A percentile compares a stretch with the other conserved stretches of the same genome.
Conservation (phyloP, 2,888 invertebrate species). For the Dorcus hopei region DNA sequence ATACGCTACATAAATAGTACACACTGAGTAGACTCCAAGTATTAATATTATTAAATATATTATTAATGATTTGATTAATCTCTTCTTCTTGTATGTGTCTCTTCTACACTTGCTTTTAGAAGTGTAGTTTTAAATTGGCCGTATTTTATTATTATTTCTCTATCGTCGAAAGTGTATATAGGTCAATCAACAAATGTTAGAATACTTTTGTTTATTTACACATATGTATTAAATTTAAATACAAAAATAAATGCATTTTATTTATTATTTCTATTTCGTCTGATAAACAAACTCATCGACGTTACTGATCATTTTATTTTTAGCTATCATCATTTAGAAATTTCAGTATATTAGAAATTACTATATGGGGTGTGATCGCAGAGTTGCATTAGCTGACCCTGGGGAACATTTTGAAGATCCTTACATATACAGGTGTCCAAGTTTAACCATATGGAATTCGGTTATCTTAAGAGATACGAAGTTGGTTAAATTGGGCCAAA, state of each 20-base stretch:
- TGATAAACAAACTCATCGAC: no score
- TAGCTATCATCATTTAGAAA: no score
- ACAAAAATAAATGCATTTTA: constrained; percentile 34
- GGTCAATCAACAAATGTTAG: constrained; percentile 45
- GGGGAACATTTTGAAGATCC: no score
- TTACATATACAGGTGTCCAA: no score
- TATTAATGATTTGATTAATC: constrained; percentile 40
- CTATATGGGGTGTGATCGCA: no score
- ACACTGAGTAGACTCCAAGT: constrained; percentile 38
- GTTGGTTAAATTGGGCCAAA: no score
- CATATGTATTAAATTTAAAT: constrained; percentile 43
- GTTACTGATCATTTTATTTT: no score
- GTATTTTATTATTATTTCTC: constrained; percentile 38
- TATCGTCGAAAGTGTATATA: constrained; percentile 43
- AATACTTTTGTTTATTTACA: constrained; percentile 48
- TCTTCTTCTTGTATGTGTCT: constrained; percentile 34
- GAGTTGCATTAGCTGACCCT: no score
- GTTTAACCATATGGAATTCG: no score
- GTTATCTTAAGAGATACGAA: no score
- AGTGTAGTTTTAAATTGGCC: constrained; percentile 43
- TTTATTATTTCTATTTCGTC: constrained; percentile 5
- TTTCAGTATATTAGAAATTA: no score
- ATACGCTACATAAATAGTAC: constrained; percentile 23
- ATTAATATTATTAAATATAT: constrained; percentile 38
- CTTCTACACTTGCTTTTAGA: constrained; percentile 26